Evolutionary conservation across 2,797 vertebrate species (phyloP).

Genomic region (Pterois miles): DNA sequence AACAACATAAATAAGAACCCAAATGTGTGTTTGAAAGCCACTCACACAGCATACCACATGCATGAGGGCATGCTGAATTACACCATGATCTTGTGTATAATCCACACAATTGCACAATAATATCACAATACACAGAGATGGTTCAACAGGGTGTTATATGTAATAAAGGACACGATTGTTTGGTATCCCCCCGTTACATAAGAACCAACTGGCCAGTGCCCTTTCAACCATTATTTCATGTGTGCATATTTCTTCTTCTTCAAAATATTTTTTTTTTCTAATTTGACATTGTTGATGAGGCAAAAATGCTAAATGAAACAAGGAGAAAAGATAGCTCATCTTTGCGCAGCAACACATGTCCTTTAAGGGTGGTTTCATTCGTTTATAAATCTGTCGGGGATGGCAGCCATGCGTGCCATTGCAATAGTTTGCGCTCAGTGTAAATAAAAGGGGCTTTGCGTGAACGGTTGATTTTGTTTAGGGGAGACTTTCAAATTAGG

Average conservation of each 20-base stretch:
- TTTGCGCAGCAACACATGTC: background rate
- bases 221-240: conserved; percentile 4
- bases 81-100: conserved; percentile 34
- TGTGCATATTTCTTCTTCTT: background rate
- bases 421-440: conserved; percentile 14
- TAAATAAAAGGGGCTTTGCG: conserved; percentile 15
- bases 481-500: background rate
- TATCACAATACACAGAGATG: conserved; percentile 29
- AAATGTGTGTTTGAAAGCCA: conserved; percentile 27
- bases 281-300: conserved; percentile 8
- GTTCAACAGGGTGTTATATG: conserved; percentile 44
- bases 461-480: conserved; percentile 36
- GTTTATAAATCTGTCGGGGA: conserved; percentile 31
- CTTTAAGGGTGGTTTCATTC: conserved; percentile 2
- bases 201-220: conserved; percentile 21
- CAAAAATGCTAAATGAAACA: conserved; percentile 23
- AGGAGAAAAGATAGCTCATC: conserved; percentile 14
- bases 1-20: conserved; percentile 6
- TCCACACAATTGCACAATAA: conserved; percentile 48
- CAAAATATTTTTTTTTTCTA: background rate
- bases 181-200: conserved; percentile 28
- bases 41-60: conserved; percentile 33
- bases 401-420: conserved; percentile 14
- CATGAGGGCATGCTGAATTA: conserved; percentile 43
- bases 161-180: conserved; percentile 52